phyloP scores from a whole-genome alignment of 2,113 vertebrate species.

The Orycteropus afer region DNA sequence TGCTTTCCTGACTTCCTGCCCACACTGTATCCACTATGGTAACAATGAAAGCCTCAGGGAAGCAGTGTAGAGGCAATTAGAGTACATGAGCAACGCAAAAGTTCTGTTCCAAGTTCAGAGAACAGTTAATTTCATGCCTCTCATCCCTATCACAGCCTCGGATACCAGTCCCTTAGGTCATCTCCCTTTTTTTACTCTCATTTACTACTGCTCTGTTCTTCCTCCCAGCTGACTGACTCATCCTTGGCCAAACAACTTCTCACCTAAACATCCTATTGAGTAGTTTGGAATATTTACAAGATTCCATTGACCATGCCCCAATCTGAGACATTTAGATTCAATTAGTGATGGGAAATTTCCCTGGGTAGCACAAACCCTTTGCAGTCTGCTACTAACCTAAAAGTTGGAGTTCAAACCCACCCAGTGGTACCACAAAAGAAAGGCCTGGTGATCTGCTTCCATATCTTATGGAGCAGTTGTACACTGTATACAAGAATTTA shows the following conservation, averaged over 20 bases:
- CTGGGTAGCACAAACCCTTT: no score
- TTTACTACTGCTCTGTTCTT: neutral
- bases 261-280: neutral
- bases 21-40: neutral
- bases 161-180: neutral
- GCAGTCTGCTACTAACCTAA: no score
- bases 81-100: neutral
- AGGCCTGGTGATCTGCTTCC: no score
- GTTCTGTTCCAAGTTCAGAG: neutral
- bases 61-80: neutral
- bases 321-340: neutral
- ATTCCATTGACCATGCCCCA: neutral
- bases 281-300: neutral
- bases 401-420: no score
- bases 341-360: neutral
- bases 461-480: no score
- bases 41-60: neutral
- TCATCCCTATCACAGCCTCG: neutral
- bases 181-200: neutral
- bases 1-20: neutral
- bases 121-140: neutral
- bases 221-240: neutral
- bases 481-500: no score
- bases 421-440: no score
- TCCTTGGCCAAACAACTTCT: neutral